Percentiles rank a stretch among this genome's conserved stretches.
Conservation (phyloP, 2,797 vertebrate species). For the Micropoecilia bifurca region DNA sequence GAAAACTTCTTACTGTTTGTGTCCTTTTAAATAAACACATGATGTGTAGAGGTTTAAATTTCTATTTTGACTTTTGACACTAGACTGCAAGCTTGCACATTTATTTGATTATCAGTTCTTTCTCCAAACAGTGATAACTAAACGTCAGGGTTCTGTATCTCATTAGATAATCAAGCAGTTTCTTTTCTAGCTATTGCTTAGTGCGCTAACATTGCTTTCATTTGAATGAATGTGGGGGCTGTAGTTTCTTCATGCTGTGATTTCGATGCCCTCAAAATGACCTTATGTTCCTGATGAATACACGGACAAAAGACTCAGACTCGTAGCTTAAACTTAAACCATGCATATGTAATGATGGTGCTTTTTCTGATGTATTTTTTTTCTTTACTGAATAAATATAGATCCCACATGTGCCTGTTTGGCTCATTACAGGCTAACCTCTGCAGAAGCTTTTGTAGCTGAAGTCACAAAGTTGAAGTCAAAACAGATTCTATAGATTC, state of each 20-base stretch:
- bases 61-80: background rate
- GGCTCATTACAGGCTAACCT: constrained; percentile 5
- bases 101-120: background rate
- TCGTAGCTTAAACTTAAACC: constrained; percentile 11
- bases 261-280: constrained; percentile 7
- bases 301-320: constrained; percentile 2
- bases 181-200: background rate
- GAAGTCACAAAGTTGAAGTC: constrained; percentile 1
- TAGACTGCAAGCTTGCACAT: background rate
- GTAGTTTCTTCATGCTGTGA: background rate
- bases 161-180: background rate
- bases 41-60: background rate
- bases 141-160: background rate
- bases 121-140: background rate
- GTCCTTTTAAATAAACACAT: background rate
- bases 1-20: background rate
- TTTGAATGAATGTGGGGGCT: constrained; percentile 13
- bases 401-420: constrained; percentile 1
- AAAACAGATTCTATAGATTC: background rate
- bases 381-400: constrained; percentile 8
- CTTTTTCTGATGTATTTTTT: background rate
- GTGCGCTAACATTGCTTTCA: background rate
- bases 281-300: constrained; percentile 19
- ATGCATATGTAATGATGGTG: constrained; percentile 5
- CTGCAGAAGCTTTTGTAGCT: background rate